phyloP scores from a whole-genome alignment of 2,888 invertebrate species.

The Sacculina carcini region DNA sequence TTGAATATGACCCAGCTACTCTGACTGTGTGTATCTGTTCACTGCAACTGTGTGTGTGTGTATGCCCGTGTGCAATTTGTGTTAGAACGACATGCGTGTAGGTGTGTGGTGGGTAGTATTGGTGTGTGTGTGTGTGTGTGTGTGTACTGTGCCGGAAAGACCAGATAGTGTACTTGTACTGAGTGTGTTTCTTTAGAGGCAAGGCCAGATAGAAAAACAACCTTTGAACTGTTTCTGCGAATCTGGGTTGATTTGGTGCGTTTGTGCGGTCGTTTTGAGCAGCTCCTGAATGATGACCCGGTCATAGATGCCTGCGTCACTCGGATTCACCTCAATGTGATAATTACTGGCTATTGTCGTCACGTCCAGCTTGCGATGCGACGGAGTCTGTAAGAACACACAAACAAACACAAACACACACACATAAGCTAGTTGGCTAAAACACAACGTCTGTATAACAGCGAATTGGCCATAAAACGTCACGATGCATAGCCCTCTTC shows the following conservation, averaged over 20 bases:
- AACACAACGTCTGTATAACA: constrained; percentile 3
- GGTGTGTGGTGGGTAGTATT: background rate
- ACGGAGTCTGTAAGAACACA: constrained; percentile 28
- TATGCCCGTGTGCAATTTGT: no score
- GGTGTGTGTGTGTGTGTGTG: no score
- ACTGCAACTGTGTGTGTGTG: no score
- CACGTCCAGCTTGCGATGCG: constrained; percentile 87
- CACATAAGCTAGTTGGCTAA: background rate
- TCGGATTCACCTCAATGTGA: constrained; percentile 82
- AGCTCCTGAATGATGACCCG: constrained; percentile 89
- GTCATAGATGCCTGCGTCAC: constrained; percentile 94
- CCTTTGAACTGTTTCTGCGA: constrained; percentile 80
- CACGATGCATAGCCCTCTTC: background rate
- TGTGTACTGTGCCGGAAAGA: background rate
- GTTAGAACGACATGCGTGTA: no score
- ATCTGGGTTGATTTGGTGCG: constrained; percentile 65
- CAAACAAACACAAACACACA: background rate
- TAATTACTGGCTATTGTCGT: constrained; percentile 68
- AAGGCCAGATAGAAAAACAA: constrained; percentile 16
- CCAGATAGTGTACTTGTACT: background rate
- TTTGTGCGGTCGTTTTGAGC: constrained; percentile 87
- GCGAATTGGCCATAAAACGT: constrained; percentile 7
- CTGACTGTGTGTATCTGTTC: no score
- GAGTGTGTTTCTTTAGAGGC: background rate
- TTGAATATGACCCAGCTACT: no score